Evolutionary conservation across 92 coral and sea anemone genomes (phyloP), one percentile per base, ranked within the genome.

Genomic region (Actinostola sp.): DNA sequence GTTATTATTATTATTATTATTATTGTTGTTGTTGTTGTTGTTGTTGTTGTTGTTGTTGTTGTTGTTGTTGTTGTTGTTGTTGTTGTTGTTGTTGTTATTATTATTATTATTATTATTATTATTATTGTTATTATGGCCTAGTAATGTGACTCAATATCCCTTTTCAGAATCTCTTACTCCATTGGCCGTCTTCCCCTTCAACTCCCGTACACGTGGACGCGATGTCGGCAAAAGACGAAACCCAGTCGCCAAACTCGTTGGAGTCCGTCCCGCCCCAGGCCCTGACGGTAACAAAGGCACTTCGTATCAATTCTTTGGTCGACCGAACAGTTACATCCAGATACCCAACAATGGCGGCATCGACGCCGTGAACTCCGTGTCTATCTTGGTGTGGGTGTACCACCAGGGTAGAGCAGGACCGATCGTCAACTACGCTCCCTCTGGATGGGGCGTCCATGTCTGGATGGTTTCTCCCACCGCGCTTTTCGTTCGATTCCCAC

Each of bases 221-320:
- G 95, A 89, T 24, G 16, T 85, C 26, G 75, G 91, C 45, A 59
- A 76, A 41, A 71, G 86, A 21, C 82, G 87, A 33, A 89, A 89
- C 71, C 83, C 76, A 53, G 44, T 54, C 16, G 95, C 83, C n/a
- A 77, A 21, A 61, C 62, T 89, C 12, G 72, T 70, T 17, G 70
- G 71, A 23, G 95, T 89, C 5, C 78, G 95, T 32, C 86, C 88
- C 8, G 95, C 87, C 3, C 80, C 81, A 45, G 95, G 95, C 7
- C 95, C 95, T 15, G 88, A 89, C 73, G 84, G 91, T 45, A 86
- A 82, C 34, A 80, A 75, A 33, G 70, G 81, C 15, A 66, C 83
- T 19, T 82, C 95, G 14, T 85, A 81, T 68, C 84, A 82, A 68
- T 89, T 89, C 75, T 89, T 85, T 45, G 88, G 91, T 23, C 84